Conservation (phyloP, 1,140 invertebrate genomes). For the Apis cerana region DNA sequence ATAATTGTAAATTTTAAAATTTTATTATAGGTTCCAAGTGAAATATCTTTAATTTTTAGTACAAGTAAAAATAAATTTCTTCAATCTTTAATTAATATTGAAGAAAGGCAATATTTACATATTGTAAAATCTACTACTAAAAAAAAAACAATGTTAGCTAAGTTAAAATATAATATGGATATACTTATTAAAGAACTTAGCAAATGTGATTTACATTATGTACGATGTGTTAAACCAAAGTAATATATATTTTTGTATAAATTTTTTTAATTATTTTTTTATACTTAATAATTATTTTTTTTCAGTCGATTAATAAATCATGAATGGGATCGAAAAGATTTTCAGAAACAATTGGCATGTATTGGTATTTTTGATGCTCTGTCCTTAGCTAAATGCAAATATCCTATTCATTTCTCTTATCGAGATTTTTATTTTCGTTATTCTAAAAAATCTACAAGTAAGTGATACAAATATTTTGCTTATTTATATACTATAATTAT, state of each 20-base stretch:
- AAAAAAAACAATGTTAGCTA: conserved; percentile 69
- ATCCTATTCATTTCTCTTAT: conserved; percentile 62
- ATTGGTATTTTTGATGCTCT: conserved; percentile 68
- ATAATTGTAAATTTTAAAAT: neutral
- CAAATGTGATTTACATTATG: conserved; percentile 71
- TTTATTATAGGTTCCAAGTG: conserved; percentile 43
- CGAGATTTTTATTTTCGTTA: conserved; percentile 63
- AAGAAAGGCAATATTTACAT: neutral
- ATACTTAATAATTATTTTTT: conserved; percentile 2
- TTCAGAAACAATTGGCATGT: conserved; percentile 66
- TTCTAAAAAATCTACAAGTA: conserved; percentile 11
- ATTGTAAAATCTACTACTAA: conserved; percentile 51
- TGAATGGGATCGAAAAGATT: conserved; percentile 52
- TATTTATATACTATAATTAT: too few species aligned
- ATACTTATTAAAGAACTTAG: conserved; percentile 65
- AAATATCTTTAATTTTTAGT: conserved; percentile 39
- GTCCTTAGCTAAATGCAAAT: conserved; percentile 67
- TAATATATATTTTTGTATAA: conserved; percentile 41
- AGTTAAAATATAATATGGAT: conserved; percentile 69
- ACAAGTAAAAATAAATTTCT: conserved; percentile 47
- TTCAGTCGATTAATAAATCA: conserved; percentile 6
- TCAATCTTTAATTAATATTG: conserved; percentile 24
- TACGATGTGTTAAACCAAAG: conserved; percentile 70
- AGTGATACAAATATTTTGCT: neutral
- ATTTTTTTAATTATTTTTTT: neutral